Percentiles rank a stretch among this genome's conserved stretches.
phyloP scores from a whole-genome alignment of 2,797 vertebrate genomes.

The Acanthornis magna region DNA sequence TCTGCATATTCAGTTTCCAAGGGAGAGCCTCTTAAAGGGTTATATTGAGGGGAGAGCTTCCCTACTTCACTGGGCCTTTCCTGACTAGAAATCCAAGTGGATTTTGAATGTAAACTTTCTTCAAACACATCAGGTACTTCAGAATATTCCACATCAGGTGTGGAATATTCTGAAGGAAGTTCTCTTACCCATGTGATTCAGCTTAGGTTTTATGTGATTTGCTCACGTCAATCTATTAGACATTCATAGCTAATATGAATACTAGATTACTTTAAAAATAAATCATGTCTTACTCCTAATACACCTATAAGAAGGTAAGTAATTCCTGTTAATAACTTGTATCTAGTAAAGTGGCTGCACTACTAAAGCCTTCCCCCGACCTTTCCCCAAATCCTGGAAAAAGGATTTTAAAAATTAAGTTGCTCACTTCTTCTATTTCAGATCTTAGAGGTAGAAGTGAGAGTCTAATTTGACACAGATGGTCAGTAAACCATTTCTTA shows the following conservation, averaged over 20 bases:
- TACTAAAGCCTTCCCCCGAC: background rate
- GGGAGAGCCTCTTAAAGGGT: background rate
- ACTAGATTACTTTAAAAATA: background rate
- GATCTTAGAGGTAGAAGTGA: background rate
- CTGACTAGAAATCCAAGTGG: background rate
- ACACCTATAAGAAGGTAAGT: background rate
- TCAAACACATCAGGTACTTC: background rate
- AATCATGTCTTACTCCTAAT: background rate
- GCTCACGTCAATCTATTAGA: background rate
- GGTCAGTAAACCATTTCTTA: background rate
- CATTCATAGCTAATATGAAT: background rate
- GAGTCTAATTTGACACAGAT: constrained; percentile 20
- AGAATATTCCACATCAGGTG: no score
- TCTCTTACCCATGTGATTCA: background rate
- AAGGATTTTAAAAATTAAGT: background rate
- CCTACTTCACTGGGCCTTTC: background rate
- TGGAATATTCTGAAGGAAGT: background rate
- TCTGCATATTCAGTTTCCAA: constrained; percentile 13
- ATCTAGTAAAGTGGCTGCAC: background rate
- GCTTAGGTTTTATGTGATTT: background rate
- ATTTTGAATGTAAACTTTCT: background rate
- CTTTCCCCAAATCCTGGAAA: background rate
- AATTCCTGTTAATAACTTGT: background rate
- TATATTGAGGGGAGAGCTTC: background rate
- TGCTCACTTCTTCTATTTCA: background rate